phyloP scores from a whole-genome alignment of 2,797 vertebrate genomes.

The Pangasius macronema region DNA sequence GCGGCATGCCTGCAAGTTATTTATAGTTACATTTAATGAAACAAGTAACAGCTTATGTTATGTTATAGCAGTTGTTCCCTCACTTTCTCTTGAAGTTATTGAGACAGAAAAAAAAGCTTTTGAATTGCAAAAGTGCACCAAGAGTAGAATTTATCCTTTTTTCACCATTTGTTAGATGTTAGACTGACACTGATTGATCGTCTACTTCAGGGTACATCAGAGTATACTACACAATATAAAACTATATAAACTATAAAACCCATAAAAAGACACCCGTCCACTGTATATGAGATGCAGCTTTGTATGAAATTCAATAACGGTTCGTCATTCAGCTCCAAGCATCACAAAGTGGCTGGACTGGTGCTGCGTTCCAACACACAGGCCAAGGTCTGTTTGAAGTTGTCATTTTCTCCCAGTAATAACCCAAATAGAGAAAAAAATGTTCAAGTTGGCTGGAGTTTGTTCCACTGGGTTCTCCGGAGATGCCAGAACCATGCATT shows the following conservation, averaged over 20 bases:
- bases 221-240: not conserved
- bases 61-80: not conserved
- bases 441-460: slow-evolving; percentile 22
- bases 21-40: not conserved
- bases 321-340: slow-evolving; percentile 9
- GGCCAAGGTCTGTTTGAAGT: slow-evolving; percentile 18
- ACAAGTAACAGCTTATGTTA: not conserved
- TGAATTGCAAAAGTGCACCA: not conserved
- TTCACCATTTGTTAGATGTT: not conserved
- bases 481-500: slow-evolving; percentile 42
- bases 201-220: not conserved
- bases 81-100: not conserved
- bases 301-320: slow-evolving; percentile 2
- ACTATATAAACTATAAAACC: not conserved
- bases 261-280: not conserved
- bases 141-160: not conserved
- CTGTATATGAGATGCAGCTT: not conserved
- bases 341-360: slow-evolving; percentile 14
- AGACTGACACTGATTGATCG: not conserved
- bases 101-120: not conserved
- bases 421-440: slow-evolving; percentile 20
- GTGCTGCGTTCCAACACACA: not conserved
- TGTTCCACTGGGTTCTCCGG: slow-evolving; percentile 33
- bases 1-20: not conserved
- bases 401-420: slow-evolving; percentile 28